These are phyloP conservation scores for Microcebus lehilahytsara DNA, from an alignment of 2,113 vertebrate species.

Conservation along the genomic window DNA sequence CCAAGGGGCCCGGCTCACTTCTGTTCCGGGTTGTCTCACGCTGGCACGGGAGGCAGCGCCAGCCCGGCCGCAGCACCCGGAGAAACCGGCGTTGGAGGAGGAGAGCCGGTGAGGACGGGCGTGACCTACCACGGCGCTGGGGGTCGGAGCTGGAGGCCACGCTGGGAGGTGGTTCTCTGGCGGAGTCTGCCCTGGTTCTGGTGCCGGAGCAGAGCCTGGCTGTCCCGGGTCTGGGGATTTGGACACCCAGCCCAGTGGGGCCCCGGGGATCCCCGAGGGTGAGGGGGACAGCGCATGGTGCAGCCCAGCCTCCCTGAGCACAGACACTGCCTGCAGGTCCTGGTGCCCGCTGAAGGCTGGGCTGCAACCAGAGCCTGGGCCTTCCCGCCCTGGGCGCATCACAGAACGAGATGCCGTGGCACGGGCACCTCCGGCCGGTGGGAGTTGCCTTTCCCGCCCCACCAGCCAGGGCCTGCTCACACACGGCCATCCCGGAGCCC, in stretches of 20 bases:
- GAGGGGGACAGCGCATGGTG: too few species aligned
- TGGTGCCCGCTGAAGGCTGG: not conserved
- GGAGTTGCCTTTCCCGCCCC: not conserved
- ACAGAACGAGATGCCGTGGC: not conserved
- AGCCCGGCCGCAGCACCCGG: conserved; percentile 63
- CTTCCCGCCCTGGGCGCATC: not conserved
- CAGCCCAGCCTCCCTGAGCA: too few species aligned
- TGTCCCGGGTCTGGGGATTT: not conserved
- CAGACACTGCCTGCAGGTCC: fast-evolving
- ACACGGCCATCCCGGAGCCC: fast-evolving
- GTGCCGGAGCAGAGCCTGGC: not conserved
- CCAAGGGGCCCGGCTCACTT: conserved; percentile 77
- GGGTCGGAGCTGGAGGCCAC: not conserved
- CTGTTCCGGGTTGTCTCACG: conserved; percentile 68
- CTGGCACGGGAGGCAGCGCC: conserved; percentile 76
- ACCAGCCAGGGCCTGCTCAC: not conserved
- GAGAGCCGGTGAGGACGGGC: fast-evolving
- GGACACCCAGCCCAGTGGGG: fast-evolving
- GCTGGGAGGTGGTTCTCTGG: fast-evolving
- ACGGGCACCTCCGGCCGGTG: not conserved
- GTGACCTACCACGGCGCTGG: fast-evolving
- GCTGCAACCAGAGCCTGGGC: not conserved
- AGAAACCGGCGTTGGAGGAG: conserved; percentile 64
- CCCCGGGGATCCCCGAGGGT: not conserved
- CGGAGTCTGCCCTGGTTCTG: not conserved